Evolutionary conservation across 2,797 vertebrate genomes (phyloP).

Genomic region (Ficedula albicollis): DNA sequence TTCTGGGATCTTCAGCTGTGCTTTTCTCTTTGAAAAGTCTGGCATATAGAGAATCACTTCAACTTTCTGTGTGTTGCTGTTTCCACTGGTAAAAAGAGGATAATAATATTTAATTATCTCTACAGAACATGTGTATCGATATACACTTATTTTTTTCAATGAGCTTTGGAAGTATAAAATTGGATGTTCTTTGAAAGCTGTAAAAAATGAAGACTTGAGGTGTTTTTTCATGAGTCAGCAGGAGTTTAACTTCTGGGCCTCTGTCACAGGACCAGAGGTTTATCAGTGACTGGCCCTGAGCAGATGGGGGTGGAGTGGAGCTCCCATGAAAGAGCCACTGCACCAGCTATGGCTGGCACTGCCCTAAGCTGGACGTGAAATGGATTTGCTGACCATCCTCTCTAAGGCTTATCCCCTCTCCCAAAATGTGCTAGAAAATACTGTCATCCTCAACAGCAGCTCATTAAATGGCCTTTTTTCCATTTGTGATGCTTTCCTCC

Average conservation of each 20-base stretch:
- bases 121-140: accelerated
- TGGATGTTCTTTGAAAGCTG: neutral
- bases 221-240: neutral
- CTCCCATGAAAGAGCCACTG: neutral
- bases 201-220: neutral
- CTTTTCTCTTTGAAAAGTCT: neutral
- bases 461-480: neutral
- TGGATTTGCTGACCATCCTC: neutral
- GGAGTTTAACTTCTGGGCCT: neutral
- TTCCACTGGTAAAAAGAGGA: neutral
- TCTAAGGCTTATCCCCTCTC: neutral
- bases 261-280: neutral
- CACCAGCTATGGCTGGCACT: neutral
- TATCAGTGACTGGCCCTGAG: neutral
- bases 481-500: neutral
- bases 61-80: neutral
- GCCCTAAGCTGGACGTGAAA: neutral
- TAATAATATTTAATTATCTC: neutral
- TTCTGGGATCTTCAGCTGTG: neutral
- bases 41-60: neutral
- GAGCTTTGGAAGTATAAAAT: neutral
- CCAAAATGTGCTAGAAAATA: neutral
- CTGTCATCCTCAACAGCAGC: neutral
- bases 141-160: neutral
- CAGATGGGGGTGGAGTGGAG: neutral